Base-by-base conservation (phyloP, 2,113 vertebrate genomes). In the Mungos mungo region DNA sequence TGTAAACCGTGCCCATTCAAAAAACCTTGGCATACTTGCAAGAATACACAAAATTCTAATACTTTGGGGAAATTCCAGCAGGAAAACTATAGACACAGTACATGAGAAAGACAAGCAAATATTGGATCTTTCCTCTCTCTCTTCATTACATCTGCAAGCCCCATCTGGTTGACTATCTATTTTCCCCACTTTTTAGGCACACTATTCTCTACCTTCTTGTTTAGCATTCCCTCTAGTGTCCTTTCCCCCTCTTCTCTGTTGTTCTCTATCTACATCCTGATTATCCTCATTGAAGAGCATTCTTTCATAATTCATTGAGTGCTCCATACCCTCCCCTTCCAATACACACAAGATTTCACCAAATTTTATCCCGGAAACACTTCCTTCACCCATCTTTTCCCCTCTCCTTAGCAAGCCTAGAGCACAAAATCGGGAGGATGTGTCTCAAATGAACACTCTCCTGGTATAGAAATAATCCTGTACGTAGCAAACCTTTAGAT, bases 361-460 rank as follows among this genome's bases (percentile, higher is more conserved):
- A 47, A 41, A 3, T 54, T 54, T 54, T 71, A 90, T 31, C 65
- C 41, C 7, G 45, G 81, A 21, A 90, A 41, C 18, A 35, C 13
- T 16, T 23, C 7, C 3, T 83, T 85, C 66, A 86, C 31, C 33
- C 25, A 71, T 10, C 71, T 14, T 29, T 65, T 19, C 0, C 2
- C 63, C 38, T 93, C 63, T 82, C 72, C 72, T 57, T 45, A 45
- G 68, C 21, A 82, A 88, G 33, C 9, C 72, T 79, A 7, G 1
- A 57, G 54, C 21, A 82, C 65, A 82, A 88, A 90, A 85, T 13
- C 4, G 12, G 16, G 27, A 91, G 15, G 33, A 19, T 54, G 33
- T 54, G 60, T 57, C 80, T 91, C 80, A 72, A 94, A 71, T 52
- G 84, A 96, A 96, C 80, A 76, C 29, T 60, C 71, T 50, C 31